Conservation (phyloP, 2,797 vertebrate genomes). For the Epinephelus coioides region DNA sequence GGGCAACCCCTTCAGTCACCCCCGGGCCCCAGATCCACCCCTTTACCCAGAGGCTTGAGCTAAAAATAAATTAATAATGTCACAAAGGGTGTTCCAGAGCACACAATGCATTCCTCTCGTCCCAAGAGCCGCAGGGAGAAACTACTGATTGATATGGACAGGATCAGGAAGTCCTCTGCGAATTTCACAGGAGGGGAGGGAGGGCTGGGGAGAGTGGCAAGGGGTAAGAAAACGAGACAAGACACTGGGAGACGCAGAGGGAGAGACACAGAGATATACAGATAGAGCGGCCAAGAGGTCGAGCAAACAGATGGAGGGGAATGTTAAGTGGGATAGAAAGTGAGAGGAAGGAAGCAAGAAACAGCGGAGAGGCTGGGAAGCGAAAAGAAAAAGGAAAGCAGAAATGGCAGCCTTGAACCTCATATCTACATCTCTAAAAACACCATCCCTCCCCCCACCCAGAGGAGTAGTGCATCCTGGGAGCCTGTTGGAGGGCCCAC, state of each 20-base stretch:
- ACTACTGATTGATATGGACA: slow-evolving; percentile 82
- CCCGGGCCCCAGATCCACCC: slow-evolving; percentile 58
- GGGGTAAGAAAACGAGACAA: slow-evolving; percentile 51
- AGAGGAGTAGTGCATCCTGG: slow-evolving; percentile 33
- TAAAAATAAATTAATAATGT: slow-evolving; percentile 86
- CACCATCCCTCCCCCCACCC: neutral
- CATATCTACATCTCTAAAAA: slow-evolving; percentile 4
- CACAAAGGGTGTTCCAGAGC: slow-evolving; percentile 80
- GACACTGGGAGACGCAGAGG: slow-evolving; percentile 41
- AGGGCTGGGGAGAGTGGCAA: slow-evolving; percentile 22
- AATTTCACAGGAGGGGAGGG: slow-evolving; percentile 52
- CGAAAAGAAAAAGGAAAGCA: slow-evolving; percentile 11
- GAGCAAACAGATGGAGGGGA: slow-evolving; percentile 49
- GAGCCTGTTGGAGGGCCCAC: slow-evolving; percentile 45
- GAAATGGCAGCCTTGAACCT: slow-evolving; percentile 10
- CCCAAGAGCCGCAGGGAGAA: slow-evolving; percentile 72
- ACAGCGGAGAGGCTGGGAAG: slow-evolving; percentile 21
- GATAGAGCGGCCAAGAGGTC: slow-evolving; percentile 29
- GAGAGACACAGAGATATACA: slow-evolving; percentile 37
- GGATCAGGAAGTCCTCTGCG: slow-evolving; percentile 81
- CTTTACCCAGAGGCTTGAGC: slow-evolving; percentile 61
- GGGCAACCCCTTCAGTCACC: slow-evolving; percentile 71
- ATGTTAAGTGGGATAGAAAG: slow-evolving; percentile 51
- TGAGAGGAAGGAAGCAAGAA: slow-evolving; percentile 38
- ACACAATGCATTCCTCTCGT: slow-evolving; percentile 86